Evolutionary conservation across 64 coral and sea anemone species (phyloP).

Genomic region (Montipora cactus): DNA sequence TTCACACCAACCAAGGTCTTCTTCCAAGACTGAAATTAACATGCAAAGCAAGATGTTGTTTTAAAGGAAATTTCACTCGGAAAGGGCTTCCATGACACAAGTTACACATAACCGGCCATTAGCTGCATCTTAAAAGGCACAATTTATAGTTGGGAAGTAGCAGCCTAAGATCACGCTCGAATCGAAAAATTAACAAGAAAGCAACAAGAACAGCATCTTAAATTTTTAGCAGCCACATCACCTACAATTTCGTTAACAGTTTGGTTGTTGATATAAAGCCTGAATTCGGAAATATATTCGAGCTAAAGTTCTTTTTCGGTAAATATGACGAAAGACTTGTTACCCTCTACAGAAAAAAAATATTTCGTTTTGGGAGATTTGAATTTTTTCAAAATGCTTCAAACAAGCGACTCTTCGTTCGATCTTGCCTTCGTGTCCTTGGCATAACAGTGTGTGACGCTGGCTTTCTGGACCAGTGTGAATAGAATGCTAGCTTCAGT

Average conservation of each 20-base stretch:
- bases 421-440: conserved; percentile 16
- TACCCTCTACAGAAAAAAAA: background rate
- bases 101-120: background rate
- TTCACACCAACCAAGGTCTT: background rate
- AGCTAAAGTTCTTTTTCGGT: background rate
- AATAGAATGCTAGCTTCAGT: conserved; percentile 51
- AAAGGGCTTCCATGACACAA: background rate
- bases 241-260: background rate
- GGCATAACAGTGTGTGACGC: background rate
- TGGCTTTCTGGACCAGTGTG: background rate
- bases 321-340: background rate
- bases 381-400: conserved; percentile 2
- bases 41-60: background rate
- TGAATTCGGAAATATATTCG: background rate
- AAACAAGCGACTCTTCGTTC: conserved; percentile 29
- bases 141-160: background rate
- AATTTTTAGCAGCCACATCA: background rate
- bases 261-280: background rate
- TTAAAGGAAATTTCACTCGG: background rate
- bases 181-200: background rate
- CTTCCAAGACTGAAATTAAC: background rate
- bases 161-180: background rate
- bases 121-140: too few relatives aligned
- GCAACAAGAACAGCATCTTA: background rate
- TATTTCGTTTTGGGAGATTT: conserved; percentile 14